Evolutionary conservation across 1,140 invertebrate species (phyloP).

Genomic region (Polypedilum vanderplanki): DNA sequence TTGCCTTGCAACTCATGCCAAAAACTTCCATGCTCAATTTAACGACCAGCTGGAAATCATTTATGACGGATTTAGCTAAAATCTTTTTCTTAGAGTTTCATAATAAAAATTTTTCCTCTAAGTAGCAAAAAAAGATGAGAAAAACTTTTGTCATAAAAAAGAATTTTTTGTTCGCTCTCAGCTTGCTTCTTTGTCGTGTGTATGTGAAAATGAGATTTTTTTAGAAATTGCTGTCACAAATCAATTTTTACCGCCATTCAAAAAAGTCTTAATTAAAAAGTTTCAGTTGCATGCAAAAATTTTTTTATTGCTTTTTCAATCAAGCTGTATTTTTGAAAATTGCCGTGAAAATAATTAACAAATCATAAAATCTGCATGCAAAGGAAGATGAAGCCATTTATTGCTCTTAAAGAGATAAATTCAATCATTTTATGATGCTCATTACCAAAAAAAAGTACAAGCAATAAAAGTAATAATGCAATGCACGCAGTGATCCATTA

Average conservation of each 20-base stretch:
- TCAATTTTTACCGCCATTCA: too few relatives aligned
- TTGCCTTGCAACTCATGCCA: background rate
- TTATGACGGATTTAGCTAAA: conserved; percentile 18
- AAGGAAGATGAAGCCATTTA: too few relatives aligned
- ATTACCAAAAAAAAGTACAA: conserved; percentile 9
- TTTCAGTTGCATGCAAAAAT: too few relatives aligned
- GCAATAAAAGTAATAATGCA: conserved; percentile 8
- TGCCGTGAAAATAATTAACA: too few relatives aligned
- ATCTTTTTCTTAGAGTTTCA: background rate
- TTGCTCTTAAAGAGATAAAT: background rate
- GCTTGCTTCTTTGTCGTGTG: background rate
- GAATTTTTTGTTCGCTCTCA: background rate
- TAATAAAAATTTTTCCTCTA: background rate
- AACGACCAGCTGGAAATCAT: conserved; percentile 16
- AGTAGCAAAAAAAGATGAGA: too few relatives aligned
- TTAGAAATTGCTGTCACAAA: too few relatives aligned
- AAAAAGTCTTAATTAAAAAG: too few relatives aligned
- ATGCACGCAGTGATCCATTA: background rate
- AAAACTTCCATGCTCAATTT: conserved; percentile 12
- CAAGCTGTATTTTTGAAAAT: too few relatives aligned
- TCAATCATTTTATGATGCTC: conserved; percentile 9
- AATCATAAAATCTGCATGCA: too few relatives aligned
- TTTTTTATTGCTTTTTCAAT: too few relatives aligned
- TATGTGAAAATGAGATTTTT: background rate
- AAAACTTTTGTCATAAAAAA: background rate